Evolutionary conservation across 2,113 vertebrate genomes (phyloP), one percentile per base, ranked within the genome.

Genomic region (Anguilla japonica): DNA sequence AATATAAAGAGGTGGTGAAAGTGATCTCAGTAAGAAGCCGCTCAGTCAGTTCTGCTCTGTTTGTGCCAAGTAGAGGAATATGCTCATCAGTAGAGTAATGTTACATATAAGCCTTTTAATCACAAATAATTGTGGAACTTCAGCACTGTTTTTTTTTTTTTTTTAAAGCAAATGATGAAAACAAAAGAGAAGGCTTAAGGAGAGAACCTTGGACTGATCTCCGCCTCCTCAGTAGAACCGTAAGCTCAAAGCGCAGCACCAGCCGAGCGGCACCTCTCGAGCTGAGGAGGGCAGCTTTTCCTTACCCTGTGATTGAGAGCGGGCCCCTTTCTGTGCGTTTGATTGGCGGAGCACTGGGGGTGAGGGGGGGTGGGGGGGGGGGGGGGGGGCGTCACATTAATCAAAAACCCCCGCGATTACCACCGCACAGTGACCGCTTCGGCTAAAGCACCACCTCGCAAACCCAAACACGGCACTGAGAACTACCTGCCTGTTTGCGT

Each of bases 371-470:
- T 41, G 34, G 15, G 43, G 43, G 8, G 43, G 43, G 43, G 8
- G 43, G 43, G 9, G 41, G 22, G 46, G 81, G 46, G 22, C 81
- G 9, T 11, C 81, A 82, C 22, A n/a, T n/a, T 53, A 43, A 82
- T 82, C 60, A 67, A 43, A 34, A 82, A 50, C 46, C 46, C 41
- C 43, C 53, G 81, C 46, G 81, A 82, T 82, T 29, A 82, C 26
- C 20, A 18, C 81, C 46, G n/a, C 26, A 82, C 81, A 82, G 53
- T 53, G 41, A 40, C 40, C 41, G 81, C 18, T 82, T 82, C 41
- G 43, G 2, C 78, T 40, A 15, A 1, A 79, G 4, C 41, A 5
- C 13, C 6, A 22, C 79, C 82, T 40, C 34, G 40, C 53, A 1
- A 75, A 75, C 6, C 7, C 22, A 75, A 11, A 75, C 11, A 75